Evolutionary conservation across 1,140 invertebrate species (phyloP), one percentile per base, ranked within the genome.

Genomic region (Melitaea cinxia): DNA sequence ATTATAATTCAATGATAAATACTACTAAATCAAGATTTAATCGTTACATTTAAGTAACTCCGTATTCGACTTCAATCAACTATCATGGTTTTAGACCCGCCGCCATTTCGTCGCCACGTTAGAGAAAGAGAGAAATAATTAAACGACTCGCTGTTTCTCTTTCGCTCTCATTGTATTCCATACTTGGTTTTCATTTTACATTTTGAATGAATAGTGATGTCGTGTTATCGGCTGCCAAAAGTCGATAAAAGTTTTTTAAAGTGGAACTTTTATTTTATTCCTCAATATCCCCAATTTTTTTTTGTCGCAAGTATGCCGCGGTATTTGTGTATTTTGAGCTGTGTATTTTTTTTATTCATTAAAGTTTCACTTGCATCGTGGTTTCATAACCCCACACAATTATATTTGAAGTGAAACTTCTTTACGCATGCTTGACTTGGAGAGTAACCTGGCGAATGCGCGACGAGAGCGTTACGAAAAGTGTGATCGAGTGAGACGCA

Each of bases 151-250:
- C 50, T 14, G 58, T 49, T 42, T 70, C 78, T 71, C 79, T 30
- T 68, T 89, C 66, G 26, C 82, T 77, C 86, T 80, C 78, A 86
- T 88, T 88, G 80, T 89, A 79, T 77, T 82, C 84, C 85, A 72
- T 85, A 87, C 86, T 86, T 89, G 83, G 85, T 83, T 88, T 88
- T 89, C 86, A 80, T 89, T 89, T 89, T 89, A 88, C 86, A 83
- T 83, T 87, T 82, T 74, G 68, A 74, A 70, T 70, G 30, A 56
- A 17, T 74, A 82, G 75, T 70, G 74, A 65, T 64, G 77, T 63
- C 12, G 4, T 6, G 19, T 50, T 66, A 67, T 73, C 77, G 76
- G 63, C 52, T 52, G 47, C 35, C n/a, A 17, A n/a, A 23, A 39
- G 45, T 63, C 60, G 60, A 63, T 35, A 26, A 37, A 50, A 37